Evolutionary conservation across 1,140 invertebrate genomes (phyloP).

Genomic region (Pachypeltis micranthus): DNA sequence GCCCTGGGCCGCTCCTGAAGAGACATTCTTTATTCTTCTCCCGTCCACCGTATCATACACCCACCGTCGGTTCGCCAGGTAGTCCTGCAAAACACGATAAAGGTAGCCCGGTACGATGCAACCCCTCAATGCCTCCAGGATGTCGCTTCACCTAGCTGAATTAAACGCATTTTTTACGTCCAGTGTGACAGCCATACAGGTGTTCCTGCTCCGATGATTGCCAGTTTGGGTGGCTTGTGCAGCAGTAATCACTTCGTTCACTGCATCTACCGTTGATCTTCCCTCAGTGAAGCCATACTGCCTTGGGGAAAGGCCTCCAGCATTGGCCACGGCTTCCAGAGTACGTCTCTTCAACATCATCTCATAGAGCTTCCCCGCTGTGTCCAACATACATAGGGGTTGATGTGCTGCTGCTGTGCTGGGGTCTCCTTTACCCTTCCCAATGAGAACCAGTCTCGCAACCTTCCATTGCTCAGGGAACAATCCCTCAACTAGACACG

Average conservation of each 20-base stretch:
- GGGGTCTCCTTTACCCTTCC: slow-evolving; percentile 19
- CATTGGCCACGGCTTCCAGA: slow-evolving; percentile 13
- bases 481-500: slow-evolving; percentile 10
- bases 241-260: slow-evolving; percentile 14
- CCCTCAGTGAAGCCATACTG: slow-evolving; percentile 29
- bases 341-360: slow-evolving; percentile 20
- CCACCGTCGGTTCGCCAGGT: slow-evolving; percentile 14
- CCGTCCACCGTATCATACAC: slow-evolving; percentile 13
- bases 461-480: slow-evolving; percentile 22
- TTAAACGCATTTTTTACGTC: slow-evolving; percentile 16
- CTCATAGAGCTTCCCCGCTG: slow-evolving; percentile 26
- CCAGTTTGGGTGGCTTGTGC: neutral
- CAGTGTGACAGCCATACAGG: neutral
- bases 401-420: neutral
- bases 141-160: slow-evolving; percentile 14
- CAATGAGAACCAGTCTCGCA: slow-evolving; percentile 19
- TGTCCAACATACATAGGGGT: slow-evolving; percentile 27
- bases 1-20: slow-evolving; percentile 30
- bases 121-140: slow-evolving; percentile 16
- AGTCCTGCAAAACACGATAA: slow-evolving; percentile 17
- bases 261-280: slow-evolving; percentile 26
- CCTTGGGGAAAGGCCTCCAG: slow-evolving; percentile 21
- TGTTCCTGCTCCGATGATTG: neutral
- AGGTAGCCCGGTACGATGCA: neutral
- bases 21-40: neutral